Conservation (phyloP, 2,113 vertebrate species). For the Scolopax mira region DNA sequence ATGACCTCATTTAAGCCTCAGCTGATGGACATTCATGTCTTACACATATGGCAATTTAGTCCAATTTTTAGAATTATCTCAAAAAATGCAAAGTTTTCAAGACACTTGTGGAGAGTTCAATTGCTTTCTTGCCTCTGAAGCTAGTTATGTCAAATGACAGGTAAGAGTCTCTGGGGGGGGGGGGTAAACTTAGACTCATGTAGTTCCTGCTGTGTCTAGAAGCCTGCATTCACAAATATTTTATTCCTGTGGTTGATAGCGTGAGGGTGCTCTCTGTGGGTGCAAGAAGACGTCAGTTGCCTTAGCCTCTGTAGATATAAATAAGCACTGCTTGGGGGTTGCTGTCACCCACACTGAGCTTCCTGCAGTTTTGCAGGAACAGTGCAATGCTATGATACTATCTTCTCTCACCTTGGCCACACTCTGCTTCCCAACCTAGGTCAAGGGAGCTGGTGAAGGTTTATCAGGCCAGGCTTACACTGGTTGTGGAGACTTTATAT, state of each 20-base stretch:
- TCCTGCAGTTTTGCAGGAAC: background rate
- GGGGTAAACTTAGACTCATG: background rate
- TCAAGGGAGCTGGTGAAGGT: background rate
- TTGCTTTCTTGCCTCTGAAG: background rate
- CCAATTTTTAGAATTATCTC: background rate
- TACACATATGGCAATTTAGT: background rate
- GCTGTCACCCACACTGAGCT: background rate
- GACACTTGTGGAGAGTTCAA: background rate
- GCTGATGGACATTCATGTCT: background rate
- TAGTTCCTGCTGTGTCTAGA: background rate
- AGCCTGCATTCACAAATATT: background rate
- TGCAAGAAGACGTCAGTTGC: background rate
- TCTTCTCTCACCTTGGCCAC: background rate
- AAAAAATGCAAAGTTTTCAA: background rate
- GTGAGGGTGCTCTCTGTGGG: background rate
- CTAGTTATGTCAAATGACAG: background rate
- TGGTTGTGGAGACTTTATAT: background rate
- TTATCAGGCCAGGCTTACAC: background rate
- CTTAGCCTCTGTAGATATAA: background rate
- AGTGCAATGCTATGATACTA: background rate
- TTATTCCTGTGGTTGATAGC: background rate
- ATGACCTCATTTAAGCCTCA: background rate
- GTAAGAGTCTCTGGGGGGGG: background rate
- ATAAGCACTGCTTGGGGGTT: background rate
- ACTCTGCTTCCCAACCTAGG: background rate